Base-by-base conservation (phyloP, 2,888 invertebrate species). In the Empis stercorea region DNA sequence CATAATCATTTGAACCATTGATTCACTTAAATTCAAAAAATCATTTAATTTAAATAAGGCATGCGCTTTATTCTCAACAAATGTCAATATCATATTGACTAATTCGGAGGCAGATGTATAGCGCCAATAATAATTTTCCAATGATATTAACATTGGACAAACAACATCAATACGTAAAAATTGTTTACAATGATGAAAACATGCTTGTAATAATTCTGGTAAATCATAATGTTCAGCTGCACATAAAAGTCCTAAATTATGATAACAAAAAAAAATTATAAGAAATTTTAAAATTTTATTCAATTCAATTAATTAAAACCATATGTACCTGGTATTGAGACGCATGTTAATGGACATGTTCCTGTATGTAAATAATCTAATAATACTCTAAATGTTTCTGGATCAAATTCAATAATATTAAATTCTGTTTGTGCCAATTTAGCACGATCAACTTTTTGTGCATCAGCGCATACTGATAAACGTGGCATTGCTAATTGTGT, bases 41-140 rank as follows among this genome's bases (percentile, higher is more conserved):
- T 92, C 91, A 2, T 13, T n/a, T 45, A 82, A 83, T 61, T 86
- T 84, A 68, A 93, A 92, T 47, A 93, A 73, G 56, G 85, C 83
- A 58, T 84, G 84, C 10, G 91, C 87, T 60, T 88, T 76, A 51
- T 87, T 86, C 67, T 93, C 92, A 43, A 87, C 84, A 68, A 87
- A 93, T 17, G 87, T 85, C 51, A 93, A 73, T 58, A 93, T 92
- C 88, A 92, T 92, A 71, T 93, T 92, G 54, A 93, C 91, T 60
- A 93, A 73, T 68, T 93, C 92, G 23, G 89, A 87, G 42, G 92
- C 93, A 48, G 92, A 92, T 32, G 89, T 91, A 68, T 93, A 93
- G 53, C 93, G 79, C 93, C 93, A 93, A 68, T 89, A 92, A 70
- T 93, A 93, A 67, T 92, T 93, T 68, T 93, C 93, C 64, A 93